Percentiles rank a stretch among this genome's conserved stretches.
Conservation (phyloP, 2,888 invertebrate genomes). For the Tenthredo livida region DNA sequence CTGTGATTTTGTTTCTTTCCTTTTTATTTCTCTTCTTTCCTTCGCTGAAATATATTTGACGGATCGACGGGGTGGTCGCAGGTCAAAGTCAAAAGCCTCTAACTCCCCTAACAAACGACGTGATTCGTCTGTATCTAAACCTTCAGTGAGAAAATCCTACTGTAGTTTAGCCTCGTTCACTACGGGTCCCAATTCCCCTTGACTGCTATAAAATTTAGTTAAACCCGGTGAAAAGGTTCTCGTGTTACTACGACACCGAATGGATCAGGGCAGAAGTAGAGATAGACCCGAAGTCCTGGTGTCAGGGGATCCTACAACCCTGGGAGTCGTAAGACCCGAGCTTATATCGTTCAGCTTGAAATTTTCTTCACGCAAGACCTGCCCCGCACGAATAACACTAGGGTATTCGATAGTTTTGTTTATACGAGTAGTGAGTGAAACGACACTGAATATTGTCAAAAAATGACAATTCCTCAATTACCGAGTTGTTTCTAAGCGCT, state of each 20-base stretch:
- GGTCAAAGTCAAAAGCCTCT: background rate
- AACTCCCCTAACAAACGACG: background rate
- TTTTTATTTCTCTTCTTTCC: background rate
- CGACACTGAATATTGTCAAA: background rate
- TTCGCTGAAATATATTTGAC: background rate
- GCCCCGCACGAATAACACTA: background rate
- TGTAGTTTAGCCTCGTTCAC: constrained; percentile 24
- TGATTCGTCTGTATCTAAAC: background rate
- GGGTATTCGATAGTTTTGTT: background rate
- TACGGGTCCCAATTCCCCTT: constrained; percentile 3
- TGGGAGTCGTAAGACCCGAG: constrained; percentile 10
- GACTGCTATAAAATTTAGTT: constrained; percentile 48
- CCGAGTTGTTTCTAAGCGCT: background rate
- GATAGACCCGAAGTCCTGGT: constrained; percentile 4
- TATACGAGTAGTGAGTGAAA: background rate
- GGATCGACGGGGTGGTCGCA: background rate
- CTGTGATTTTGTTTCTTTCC: background rate
- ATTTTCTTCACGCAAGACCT: background rate
- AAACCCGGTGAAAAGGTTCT: constrained; percentile 46
- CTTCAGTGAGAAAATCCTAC: background rate
- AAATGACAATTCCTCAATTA: background rate
- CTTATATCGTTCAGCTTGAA: background rate
- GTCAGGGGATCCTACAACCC: constrained; percentile 18
- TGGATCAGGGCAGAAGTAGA: background rate
- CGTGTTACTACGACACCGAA: constrained; percentile 4